phyloP scores from a whole-genome alignment of 1,140 invertebrate species.

The Hyphantria cunea region DNA sequence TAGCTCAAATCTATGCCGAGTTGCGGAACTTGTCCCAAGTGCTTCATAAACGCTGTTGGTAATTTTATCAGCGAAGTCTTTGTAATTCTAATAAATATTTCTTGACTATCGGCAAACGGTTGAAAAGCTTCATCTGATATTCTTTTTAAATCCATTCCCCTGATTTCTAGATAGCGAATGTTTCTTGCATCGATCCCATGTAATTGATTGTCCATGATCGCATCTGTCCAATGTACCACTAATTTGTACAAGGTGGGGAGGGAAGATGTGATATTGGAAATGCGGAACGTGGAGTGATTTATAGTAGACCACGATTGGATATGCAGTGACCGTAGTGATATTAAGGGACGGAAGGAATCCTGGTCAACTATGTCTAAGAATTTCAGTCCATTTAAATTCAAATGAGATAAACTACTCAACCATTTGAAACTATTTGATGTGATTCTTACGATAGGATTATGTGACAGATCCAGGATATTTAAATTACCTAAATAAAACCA shows the following conservation, averaged over 20 bases:
- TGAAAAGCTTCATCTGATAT: constrained; percentile 89
- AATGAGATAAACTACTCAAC: constrained; percentile 81
- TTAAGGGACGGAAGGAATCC: constrained; percentile 84
- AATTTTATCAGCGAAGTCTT: constrained; percentile 89
- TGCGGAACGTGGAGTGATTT: constrained; percentile 83
- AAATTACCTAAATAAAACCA: constrained; percentile 83
- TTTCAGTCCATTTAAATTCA: constrained; percentile 82
- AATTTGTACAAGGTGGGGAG: constrained; percentile 84
- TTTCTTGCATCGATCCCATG: constrained; percentile 86
- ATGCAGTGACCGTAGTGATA: constrained; percentile 78
- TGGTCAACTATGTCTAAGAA: constrained; percentile 85
- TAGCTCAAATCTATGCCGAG: constrained; percentile 91
- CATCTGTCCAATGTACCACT: constrained; percentile 87
- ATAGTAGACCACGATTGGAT: constrained; percentile 81
- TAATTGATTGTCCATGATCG: constrained; percentile 86
- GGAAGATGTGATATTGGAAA: constrained; percentile 69
- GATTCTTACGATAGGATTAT: constrained; percentile 84
- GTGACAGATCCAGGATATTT: constrained; percentile 84
- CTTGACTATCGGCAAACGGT: constrained; percentile 84
- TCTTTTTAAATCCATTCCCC: constrained; percentile 85
- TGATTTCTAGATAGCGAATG: constrained; percentile 90
- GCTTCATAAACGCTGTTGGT: constrained; percentile 89
- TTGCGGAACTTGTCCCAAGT: constrained; percentile 89
- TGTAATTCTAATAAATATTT: constrained; percentile 88
- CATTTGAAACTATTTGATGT: constrained; percentile 82